Conservation (phyloP, 2,888 invertebrate species). For the Synergus umbraculus region DNA sequence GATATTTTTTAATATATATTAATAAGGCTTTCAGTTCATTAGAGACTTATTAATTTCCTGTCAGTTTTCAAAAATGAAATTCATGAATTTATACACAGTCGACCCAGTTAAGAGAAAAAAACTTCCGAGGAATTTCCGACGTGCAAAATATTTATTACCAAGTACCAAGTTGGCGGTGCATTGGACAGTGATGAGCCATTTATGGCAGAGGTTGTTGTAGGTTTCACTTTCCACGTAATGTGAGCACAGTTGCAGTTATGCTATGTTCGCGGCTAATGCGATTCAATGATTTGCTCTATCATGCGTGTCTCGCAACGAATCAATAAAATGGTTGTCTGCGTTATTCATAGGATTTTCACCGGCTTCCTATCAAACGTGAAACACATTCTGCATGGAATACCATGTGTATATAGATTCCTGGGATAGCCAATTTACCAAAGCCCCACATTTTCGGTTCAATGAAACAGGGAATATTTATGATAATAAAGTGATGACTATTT, state of each 20-base stretch:
- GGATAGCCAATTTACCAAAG: background rate
- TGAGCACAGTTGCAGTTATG: conserved; percentile 31
- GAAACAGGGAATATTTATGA: background rate
- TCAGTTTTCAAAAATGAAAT: background rate
- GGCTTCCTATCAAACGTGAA: conserved; percentile 2
- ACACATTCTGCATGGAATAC: conserved; percentile 5
- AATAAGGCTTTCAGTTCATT: background rate
- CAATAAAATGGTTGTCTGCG: conserved; percentile 24
- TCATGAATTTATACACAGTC: background rate
- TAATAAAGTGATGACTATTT: too few species aligned
- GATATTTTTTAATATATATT: background rate
- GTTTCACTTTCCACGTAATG: conserved; percentile 37
- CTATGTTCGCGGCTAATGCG: conserved; percentile 32
- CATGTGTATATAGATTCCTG: background rate
- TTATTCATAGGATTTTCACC: conserved; percentile 28
- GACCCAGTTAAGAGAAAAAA: background rate
- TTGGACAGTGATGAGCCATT: conserved; percentile 27
- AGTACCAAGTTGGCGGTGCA: background rate
- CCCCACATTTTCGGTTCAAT: background rate
- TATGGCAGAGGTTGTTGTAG: conserved; percentile 36
- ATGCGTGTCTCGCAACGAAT: conserved; percentile 34
- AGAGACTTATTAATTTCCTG: background rate
- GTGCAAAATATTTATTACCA: background rate
- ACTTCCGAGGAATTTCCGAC: background rate
- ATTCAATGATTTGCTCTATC: conserved; percentile 37